These are phyloP conservation scores for Nasonia longicornis DNA, from an alignment of 1,140 invertebrate genomes.

Conservation along the genomic window DNA sequence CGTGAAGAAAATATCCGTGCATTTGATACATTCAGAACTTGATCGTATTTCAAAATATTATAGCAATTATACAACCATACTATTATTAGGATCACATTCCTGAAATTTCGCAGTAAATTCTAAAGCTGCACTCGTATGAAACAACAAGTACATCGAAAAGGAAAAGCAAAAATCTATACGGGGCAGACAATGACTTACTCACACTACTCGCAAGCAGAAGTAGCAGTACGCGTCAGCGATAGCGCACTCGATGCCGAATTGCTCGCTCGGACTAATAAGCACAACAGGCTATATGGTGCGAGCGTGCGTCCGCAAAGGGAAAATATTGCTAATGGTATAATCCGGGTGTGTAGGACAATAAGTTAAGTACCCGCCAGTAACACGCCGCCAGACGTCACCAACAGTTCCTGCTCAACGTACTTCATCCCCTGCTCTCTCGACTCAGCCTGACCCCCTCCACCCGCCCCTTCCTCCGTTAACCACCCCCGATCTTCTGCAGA, in stretches of 20 bases:
- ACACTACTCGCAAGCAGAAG: neutral
- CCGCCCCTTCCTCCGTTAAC: neutral
- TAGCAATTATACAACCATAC: no score
- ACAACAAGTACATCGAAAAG: no score
- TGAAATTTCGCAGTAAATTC: no score
- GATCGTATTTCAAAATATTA: no score
- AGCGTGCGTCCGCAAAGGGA: slow-evolving; percentile 52
- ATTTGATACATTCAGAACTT: no score
- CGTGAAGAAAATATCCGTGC: no score
- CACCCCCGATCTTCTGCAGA: neutral
- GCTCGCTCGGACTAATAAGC: slow-evolving; percentile 59
- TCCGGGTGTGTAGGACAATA: slow-evolving; percentile 62
- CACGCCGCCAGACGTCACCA: slow-evolving; percentile 60
- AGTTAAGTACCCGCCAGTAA: slow-evolving; percentile 63
- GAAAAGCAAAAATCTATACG: neutral
- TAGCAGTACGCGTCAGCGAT: neutral
- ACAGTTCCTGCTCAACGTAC: slow-evolving; percentile 48
- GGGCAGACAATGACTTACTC: neutral
- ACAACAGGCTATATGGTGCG: slow-evolving; percentile 52
- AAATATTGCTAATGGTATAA: slow-evolving; percentile 65
- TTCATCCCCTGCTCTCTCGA: neutral
- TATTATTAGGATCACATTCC: neutral
- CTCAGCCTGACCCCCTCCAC: neutral
- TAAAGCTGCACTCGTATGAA: no score
- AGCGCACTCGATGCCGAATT: slow-evolving; percentile 50